phyloP scores from a whole-genome alignment of 2,797 vertebrate genomes.

The Saxicola maurus region DNA sequence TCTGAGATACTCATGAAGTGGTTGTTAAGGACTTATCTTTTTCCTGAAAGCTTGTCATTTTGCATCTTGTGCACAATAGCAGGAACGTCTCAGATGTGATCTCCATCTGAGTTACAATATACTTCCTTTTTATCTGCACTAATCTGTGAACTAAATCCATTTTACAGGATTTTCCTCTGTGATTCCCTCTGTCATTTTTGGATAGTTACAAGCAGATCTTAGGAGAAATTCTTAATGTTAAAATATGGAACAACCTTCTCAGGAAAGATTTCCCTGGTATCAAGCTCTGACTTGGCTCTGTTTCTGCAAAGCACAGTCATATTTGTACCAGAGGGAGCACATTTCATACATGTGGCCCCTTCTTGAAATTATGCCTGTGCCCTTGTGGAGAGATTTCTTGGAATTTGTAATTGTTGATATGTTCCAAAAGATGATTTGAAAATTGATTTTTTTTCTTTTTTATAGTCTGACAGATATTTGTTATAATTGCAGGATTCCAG shows the following conservation, averaged over 20 bases:
- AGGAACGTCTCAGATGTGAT: neutral
- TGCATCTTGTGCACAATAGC: neutral
- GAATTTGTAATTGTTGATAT: neutral
- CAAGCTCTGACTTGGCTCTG: neutral
- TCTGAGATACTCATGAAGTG: neutral
- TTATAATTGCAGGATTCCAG: neutral
- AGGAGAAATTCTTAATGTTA: neutral
- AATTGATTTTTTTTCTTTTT: neutral
- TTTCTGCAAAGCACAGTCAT: neutral
- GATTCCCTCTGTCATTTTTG: neutral
- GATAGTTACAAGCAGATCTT: neutral
- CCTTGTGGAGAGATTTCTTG: neutral
- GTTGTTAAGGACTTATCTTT: constrained; percentile 8
- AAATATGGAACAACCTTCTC: neutral
- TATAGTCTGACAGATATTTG: neutral
- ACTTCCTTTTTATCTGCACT: neutral
- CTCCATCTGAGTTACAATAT: neutral
- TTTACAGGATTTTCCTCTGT: neutral
- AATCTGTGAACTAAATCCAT: neutral
- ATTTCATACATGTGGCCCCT: neutral
- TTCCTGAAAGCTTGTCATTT: constrained; percentile 26
- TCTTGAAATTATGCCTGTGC: neutral
- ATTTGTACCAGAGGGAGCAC: neutral
- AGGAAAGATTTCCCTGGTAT: neutral
- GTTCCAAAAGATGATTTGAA: neutral